Percentiles rank a stretch among this genome's conserved stretches.
Evolutionary conservation across 2,888 invertebrate genomes (phyloP).

Genomic region (Bugulina stolonifera): DNA sequence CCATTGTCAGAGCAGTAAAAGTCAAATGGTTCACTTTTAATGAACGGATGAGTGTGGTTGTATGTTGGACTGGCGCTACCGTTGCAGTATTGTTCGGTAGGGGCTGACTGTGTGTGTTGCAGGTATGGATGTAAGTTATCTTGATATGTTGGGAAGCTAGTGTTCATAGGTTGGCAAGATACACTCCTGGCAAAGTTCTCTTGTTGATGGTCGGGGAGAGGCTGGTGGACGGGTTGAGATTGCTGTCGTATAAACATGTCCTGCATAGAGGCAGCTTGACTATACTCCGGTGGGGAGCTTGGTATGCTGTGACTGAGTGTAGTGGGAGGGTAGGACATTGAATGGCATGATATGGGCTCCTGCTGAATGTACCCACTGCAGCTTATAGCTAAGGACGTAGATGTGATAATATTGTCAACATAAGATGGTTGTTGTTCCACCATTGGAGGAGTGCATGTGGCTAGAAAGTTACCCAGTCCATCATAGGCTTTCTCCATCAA

Average conservation of each 20-base stretch:
- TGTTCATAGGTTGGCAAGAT: background rate
- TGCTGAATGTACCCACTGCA: background rate
- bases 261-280: background rate
- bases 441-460: constrained; percentile 9
- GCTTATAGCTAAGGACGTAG: background rate
- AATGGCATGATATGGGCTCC: too few species aligned
- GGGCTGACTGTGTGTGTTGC: background rate
- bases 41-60: background rate
- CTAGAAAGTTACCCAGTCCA: background rate
- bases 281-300: background rate
- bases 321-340: background rate
- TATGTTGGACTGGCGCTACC: background rate
- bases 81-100: background rate
- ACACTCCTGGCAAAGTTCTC: background rate
- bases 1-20: background rate
- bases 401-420: background rate
- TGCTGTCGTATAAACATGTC: constrained; percentile 9
- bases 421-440: background rate
- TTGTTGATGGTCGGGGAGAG: background rate
- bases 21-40: constrained; percentile 7
- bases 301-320: too few species aligned
- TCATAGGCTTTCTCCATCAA: constrained; percentile 1
- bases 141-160: background rate
- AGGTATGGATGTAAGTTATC: background rate
- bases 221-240: background rate